A percentile compares a stretch with the other conserved stretches of the same genome.
phyloP scores from a whole-genome alignment of 2,888 invertebrate genomes.

The Tetragonula carbonaria region DNA sequence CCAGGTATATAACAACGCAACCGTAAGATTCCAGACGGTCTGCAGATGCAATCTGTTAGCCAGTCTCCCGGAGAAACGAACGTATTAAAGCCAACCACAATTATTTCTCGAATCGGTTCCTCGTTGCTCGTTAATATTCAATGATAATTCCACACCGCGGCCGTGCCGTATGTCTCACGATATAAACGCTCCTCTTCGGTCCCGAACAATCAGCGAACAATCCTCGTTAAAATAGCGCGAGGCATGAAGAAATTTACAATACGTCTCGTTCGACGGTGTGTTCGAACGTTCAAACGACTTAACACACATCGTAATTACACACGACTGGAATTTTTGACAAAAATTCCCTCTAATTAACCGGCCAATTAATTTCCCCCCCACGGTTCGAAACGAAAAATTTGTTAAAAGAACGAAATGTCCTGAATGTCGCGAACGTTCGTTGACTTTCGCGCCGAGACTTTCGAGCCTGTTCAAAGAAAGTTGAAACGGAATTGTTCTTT shows the following conservation, averaged over 20 bases:
- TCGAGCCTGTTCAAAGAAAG: too few relatives aligned
- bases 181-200: too few relatives aligned
- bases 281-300: neutral
- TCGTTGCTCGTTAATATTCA: slow-evolving; percentile 31
- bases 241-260: neutral
- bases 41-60: slow-evolving; percentile 39
- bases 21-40: slow-evolving; percentile 17
- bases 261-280: neutral
- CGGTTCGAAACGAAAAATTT: too few relatives aligned
- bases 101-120: slow-evolving; percentile 48
- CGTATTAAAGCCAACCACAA: slow-evolving; percentile 40
- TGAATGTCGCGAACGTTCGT: too few relatives aligned
- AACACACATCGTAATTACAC: too few relatives aligned
- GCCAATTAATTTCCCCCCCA: too few relatives aligned
- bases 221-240: neutral
- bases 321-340: too few relatives aligned
- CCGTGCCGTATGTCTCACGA: neutral
- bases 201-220: too few relatives aligned
- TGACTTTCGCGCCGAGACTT: too few relatives aligned
- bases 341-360: neutral
- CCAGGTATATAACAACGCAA: slow-evolving; percentile 2
- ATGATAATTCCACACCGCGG: slow-evolving; percentile 12
- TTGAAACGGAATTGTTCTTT: too few relatives aligned
- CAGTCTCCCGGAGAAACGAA: slow-evolving; percentile 36
- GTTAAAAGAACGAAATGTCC: too few relatives aligned